Conservation (phyloP, 2,797 vertebrate species). For the Tadarida brasiliensis region DNA sequence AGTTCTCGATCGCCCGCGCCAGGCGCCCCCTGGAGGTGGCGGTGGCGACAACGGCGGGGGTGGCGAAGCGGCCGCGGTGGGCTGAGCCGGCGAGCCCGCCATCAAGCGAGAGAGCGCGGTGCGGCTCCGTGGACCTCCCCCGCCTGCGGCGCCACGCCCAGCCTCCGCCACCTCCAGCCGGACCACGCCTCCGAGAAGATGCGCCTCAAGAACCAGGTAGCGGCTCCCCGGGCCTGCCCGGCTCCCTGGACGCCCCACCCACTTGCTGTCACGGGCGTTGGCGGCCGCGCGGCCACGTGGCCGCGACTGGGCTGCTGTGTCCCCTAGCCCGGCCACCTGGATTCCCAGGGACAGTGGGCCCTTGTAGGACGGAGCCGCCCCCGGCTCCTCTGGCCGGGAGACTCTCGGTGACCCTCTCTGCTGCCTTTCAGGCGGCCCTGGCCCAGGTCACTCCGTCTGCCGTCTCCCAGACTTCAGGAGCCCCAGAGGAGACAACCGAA, state of each 20-base stretch:
- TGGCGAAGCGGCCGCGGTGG: background rate
- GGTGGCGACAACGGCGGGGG: background rate
- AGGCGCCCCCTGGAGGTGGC: conserved; percentile 72
- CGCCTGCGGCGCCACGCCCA: background rate
- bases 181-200: conserved; percentile 54
- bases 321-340: background rate
- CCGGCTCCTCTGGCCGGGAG: background rate
- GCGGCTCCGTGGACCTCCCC: background rate
- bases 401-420: background rate
- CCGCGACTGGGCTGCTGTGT: background rate
- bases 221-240: background rate
- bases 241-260: conserved; percentile 53
- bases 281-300: conserved; percentile 58
- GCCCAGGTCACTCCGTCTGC: background rate
- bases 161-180: background rate
- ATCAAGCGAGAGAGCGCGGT: background rate
- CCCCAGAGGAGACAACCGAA: background rate
- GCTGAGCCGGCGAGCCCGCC: background rate
- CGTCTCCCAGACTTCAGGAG: background rate
- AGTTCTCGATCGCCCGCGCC: background rate
- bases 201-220: conserved; percentile 79
- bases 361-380: too few relatives aligned
- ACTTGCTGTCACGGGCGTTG: background rate
- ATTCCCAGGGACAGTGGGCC: background rate
- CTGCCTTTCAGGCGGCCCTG: background rate